Evolutionary conservation across 2,888 invertebrate genomes (phyloP).

Genomic region (Temnothorax unifasciatus): DNA sequence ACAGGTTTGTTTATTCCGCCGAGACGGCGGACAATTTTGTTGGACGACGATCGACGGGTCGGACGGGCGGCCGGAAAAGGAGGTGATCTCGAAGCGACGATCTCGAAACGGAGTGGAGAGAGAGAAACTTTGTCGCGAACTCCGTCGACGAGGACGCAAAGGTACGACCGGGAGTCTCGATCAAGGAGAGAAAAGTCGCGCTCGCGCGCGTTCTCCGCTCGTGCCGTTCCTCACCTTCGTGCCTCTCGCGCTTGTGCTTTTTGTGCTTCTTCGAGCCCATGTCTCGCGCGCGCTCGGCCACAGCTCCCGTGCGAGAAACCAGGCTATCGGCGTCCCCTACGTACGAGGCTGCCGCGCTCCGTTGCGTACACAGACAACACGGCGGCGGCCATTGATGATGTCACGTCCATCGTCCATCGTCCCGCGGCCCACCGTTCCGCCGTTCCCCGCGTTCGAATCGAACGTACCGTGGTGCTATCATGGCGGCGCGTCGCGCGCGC

Average conservation of each 20-base stretch:
- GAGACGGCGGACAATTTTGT: neutral
- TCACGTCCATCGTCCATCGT: conserved; percentile 56
- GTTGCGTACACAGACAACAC: conserved; percentile 65
- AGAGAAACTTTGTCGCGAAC: conserved; percentile 21
- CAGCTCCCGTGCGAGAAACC: conserved; percentile 69
- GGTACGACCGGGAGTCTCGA: conserved; percentile 30
- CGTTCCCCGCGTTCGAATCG: neutral
- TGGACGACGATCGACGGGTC: neutral
- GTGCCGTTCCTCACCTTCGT: conserved; percentile 82
- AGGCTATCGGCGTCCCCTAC: conserved; percentile 48
- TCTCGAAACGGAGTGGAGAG: neutral
- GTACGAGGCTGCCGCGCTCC: conserved; percentile 65
- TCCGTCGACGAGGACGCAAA: conserved; percentile 18
- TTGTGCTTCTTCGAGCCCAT: conserved; percentile 85
- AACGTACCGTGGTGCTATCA: conserved; percentile 14
- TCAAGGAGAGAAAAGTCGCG: conserved; percentile 46
- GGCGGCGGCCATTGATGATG: conserved; percentile 76
- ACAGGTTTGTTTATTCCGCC: neutral
- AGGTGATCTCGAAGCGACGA: too few relatives aligned
- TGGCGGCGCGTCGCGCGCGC: conserved; percentile 66
- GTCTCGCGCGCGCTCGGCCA: conserved; percentile 76
- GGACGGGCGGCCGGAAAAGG: neutral
- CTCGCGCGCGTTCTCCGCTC: neutral
- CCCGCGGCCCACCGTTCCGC: conserved; percentile 17
- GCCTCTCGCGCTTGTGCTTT: conserved; percentile 85